These are phyloP conservation scores for Aphrocallistes beatrix DNA, from an alignment of 37 sponge, comb jelly and placozoan species.

Conservation along the genomic window DNA sequence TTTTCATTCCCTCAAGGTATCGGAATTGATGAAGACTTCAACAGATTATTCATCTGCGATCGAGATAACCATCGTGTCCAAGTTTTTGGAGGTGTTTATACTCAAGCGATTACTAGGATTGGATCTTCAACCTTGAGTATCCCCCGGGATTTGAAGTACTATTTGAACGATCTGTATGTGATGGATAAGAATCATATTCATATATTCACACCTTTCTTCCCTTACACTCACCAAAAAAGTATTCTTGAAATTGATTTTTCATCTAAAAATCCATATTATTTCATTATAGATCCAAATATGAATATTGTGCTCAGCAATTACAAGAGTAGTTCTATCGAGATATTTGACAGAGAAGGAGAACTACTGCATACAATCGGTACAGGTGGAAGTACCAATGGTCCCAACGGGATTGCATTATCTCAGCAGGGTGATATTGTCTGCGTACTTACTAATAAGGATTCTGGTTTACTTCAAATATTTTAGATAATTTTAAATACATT, in stretches of 20 bases:
- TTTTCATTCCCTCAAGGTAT: background rate
- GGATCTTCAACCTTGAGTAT: background rate
- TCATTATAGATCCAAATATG: background rate
- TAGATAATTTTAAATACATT: background rate
- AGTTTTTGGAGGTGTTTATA: background rate
- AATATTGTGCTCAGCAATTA: conserved; percentile 11
- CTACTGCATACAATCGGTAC: background rate
- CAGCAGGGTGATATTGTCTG: background rate
- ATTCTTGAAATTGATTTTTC: background rate
- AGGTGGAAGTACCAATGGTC: background rate
- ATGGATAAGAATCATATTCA: background rate
- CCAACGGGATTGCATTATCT: background rate
- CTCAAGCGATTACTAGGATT: background rate
- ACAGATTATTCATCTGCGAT: background rate
- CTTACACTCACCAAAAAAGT: background rate
- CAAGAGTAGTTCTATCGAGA: background rate
- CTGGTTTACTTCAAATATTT: background rate
- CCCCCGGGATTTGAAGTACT: background rate
- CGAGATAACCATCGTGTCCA: background rate
- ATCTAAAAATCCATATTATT: background rate
- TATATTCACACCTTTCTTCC: background rate
- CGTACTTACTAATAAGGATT: background rate
- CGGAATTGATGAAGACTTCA: background rate
- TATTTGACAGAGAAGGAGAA: background rate
- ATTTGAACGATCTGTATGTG: background rate